These are phyloP conservation scores for Eristalinus sepulchralis DNA, from an alignment of 2,888 invertebrate genomes.

Conservation along the genomic window DNA sequence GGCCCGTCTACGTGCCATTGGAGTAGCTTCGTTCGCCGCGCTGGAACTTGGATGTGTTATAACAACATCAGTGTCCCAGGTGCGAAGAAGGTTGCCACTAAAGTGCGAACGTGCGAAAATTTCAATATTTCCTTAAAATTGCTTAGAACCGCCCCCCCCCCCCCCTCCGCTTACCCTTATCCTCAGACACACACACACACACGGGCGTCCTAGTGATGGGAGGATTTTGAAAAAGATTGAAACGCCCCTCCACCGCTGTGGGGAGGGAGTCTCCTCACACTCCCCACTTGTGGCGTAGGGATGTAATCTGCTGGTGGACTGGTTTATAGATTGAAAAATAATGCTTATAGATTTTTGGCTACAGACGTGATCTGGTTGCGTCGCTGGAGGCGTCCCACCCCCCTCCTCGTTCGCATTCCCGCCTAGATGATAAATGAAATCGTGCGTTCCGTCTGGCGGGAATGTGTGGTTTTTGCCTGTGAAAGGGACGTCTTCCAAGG, in stretches of 20 bases:
- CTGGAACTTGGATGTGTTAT: slow-evolving; percentile 43
- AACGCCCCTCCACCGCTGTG: not conserved
- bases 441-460: slow-evolving; percentile 31
- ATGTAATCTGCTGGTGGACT: slow-evolving; percentile 47
- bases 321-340: slow-evolving; percentile 62
- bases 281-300: not conserved
- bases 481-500: not conserved
- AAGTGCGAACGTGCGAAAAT: slow-evolving; percentile 71
- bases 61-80: slow-evolving; percentile 67
- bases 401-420: slow-evolving; percentile 13
- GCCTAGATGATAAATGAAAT: slow-evolving; percentile 56
- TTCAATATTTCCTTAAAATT: slow-evolving; percentile 66
- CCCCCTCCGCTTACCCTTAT: no score
- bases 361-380: slow-evolving; percentile 41
- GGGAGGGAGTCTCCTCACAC: not conserved
- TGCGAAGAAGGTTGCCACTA: slow-evolving; percentile 65
- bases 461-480: slow-evolving; percentile 26
- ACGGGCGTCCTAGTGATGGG: not conserved
- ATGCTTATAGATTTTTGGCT: slow-evolving; percentile 59
- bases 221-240: slow-evolving; percentile 33
- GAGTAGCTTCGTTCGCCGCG: slow-evolving; percentile 4
- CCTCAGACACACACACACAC: no score
- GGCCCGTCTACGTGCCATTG: slow-evolving; percentile 56
- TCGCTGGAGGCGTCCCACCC: not conserved
- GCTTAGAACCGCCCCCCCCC: not conserved